A percentile compares a stretch with the other conserved stretches of the same genome.
These are phyloP conservation scores for Axis porcinus DNA, from an alignment of 2,113 vertebrate genomes.

Conservation along the genomic window DNA sequence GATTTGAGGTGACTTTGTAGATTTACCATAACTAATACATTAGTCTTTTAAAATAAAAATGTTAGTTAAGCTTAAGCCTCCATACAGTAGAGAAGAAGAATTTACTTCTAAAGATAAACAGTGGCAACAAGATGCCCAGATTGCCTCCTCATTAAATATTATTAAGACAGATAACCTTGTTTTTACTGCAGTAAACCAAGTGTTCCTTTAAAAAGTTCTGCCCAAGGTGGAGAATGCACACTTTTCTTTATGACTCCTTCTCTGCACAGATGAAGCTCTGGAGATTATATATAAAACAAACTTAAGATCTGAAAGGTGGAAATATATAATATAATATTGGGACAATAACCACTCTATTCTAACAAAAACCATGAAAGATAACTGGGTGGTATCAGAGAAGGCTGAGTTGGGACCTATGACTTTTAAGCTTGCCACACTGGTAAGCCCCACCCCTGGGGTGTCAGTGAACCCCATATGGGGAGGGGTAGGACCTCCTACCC, in stretches of 20 bases:
- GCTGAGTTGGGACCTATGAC: not conserved
- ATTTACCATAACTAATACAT: not conserved
- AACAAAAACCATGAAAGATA: not conserved
- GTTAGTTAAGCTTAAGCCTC: not conserved
- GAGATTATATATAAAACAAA: not conserved
- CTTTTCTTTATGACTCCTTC: not conserved
- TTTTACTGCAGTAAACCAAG: not conserved
- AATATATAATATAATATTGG: not conserved
- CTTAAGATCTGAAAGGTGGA: not conserved
- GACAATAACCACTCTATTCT: not conserved
- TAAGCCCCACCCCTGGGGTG: not conserved
- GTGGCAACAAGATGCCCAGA: not conserved
- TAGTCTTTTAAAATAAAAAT: not conserved
- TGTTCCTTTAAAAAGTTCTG: not conserved
- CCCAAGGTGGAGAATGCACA: not conserved
- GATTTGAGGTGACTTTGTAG: not conserved
- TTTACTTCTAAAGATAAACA: not conserved
- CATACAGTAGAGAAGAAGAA: not conserved
- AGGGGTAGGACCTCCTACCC: not conserved
- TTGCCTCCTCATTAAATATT: not conserved
- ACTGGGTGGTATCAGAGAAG: not conserved
- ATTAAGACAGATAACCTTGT: not conserved
- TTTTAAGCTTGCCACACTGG: not conserved
- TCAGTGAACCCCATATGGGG: rapidly evolving
- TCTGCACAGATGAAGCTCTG: not conserved